A percentile compares a stretch with the other conserved stretches of the same genome.
Conservation (phyloP, 2,797 vertebrate species). For the Borostomias antarcticus region DNA sequence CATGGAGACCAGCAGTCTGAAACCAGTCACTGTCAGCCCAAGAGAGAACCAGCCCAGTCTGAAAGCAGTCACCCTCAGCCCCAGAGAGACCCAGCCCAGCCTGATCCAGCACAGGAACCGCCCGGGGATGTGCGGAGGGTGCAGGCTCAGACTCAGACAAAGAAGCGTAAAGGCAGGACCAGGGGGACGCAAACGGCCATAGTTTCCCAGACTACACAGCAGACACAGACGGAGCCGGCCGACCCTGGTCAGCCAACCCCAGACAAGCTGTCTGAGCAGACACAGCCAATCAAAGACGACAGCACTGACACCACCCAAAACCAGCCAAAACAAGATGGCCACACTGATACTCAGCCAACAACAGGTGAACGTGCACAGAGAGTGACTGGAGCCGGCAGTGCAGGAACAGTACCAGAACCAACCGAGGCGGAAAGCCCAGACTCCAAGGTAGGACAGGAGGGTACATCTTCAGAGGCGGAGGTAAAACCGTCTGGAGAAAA, state of each 20-base stretch:
- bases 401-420: constrained; percentile 6
- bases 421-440: constrained; percentile 7
- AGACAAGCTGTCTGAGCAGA: background rate
- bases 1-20: background rate
- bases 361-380: background rate
- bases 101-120: background rate
- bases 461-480: background rate
- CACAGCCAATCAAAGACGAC: background rate
- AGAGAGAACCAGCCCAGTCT: background rate
- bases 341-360: background rate
- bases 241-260: background rate
- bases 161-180: rapidly evolving
- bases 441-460: background rate
- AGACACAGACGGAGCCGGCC: constrained; percentile 57
- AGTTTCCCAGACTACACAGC: constrained; percentile 33
- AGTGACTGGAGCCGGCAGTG: background rate
- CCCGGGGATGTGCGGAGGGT: constrained; percentile 6
- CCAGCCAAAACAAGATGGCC: background rate
- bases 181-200: constrained; percentile 48
- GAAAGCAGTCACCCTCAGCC: background rate
- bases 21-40: background rate
- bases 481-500: constrained; percentile 17
- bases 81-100: constrained; percentile 1
- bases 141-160: constrained; percentile 55
- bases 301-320: background rate